Conservation (phyloP, 2,113 vertebrate species). For the Laterallus jamaicensis region DNA sequence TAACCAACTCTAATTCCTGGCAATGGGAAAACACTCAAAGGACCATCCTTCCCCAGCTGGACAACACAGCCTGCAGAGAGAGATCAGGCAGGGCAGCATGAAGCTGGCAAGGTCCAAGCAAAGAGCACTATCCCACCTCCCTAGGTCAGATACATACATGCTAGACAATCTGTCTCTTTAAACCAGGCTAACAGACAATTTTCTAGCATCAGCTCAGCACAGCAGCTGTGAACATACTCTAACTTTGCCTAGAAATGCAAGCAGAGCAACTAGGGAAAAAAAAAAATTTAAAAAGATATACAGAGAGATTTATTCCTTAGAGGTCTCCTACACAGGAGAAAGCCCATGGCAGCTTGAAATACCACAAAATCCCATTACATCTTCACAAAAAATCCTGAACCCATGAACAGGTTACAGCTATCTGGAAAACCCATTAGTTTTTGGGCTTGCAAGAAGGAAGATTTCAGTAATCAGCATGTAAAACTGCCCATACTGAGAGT, state of each 20-base stretch:
- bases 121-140: not conserved
- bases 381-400: not conserved
- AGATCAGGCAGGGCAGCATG: not conserved
- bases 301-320: not conserved
- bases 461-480: not conserved
- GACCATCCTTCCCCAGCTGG: not conserved
- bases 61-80: not conserved
- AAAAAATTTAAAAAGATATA: not conserved
- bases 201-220: not conserved
- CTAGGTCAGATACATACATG: accelerated
- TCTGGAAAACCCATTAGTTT: not conserved
- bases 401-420: not conserved
- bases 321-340: not conserved
- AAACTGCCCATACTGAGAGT: not conserved
- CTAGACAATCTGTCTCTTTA: not conserved
- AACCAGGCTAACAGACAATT: not conserved
- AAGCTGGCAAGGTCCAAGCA: not conserved
- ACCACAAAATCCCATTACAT: not conserved
- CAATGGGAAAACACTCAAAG: not conserved
- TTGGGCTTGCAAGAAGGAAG: not conserved
- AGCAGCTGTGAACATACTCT: accelerated
- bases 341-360: not conserved
- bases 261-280: not conserved
- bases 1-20: not conserved
- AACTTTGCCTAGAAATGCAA: not conserved